Evolutionary conservation across 1,140 invertebrate species (phyloP), one percentile per base, ranked within the genome.

Genomic region (Drosophila mauritiana): DNA sequence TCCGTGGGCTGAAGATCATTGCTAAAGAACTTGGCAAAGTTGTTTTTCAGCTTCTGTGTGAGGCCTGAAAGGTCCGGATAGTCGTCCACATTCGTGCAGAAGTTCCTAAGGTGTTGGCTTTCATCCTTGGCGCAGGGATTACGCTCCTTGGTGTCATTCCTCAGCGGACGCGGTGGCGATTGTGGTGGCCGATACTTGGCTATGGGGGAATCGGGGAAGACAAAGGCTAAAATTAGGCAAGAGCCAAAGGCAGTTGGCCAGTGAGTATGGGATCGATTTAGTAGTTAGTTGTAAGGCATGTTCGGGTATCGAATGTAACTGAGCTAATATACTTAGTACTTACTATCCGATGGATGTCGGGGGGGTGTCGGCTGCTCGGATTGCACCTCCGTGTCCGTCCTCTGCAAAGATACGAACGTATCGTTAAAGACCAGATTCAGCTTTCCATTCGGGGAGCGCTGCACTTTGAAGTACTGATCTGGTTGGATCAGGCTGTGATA

Each of bases 391-490:
- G 51, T 5, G 4, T 34, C 48, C 3, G 64, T 55, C 20, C 12
- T 42, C 89, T 91, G 90, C 65, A 84, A 90, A 74, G 80, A 89
- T 46, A 91, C 67, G 61, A 86, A 70, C 42, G 83, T 81, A 74
- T 92, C 73, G 69, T 92, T 91, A 91, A 90, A 91, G 75, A 92
- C 84, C 36, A 92, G 64, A 80, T 81, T 92, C 76, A 92, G 83
- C 89, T 92, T 92, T 65, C 91, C 91, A 65, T 92, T 85, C 64
- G 91, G 91, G 55, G 90, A 84, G 58, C 91, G 75, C 74, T 92
- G 91, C 73, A 92, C 91, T 92, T 92, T 92, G 59, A 92, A 92
- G 62, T 73, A 73, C 58, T 90, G 88, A 42, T 81, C 78, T 45
- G 78, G 69, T 62, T 90, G 78, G 56, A 52, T 91, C 58, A 86